Base-by-base conservation (phyloP, 2,888 invertebrate genomes). In the Chironomus tentans region DNA sequence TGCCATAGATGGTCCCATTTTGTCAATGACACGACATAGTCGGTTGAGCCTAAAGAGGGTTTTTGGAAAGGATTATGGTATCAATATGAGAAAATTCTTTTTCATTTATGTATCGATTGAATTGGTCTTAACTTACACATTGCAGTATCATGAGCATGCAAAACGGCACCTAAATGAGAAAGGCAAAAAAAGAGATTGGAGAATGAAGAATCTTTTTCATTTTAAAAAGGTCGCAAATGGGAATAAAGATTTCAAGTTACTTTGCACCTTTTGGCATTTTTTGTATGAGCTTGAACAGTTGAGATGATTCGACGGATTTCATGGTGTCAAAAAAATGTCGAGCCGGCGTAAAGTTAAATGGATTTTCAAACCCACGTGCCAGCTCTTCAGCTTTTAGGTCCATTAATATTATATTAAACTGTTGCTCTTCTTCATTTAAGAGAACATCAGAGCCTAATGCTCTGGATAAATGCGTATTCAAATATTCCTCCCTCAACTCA, bases 131-230 rank as follows among this genome's bases (percentile, higher is more conserved):
- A 72, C 72, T 72, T 62, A 72, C 87, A 85, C 0, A 90, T 82
- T 0, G 89, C 89, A 77, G 88, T 87, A 78, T 91, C 88, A 80
- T 92, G 92, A 0, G 88, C 85, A 81, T 92, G 93, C 13, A 92
- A 82, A 0, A 88, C 88, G 0, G 87, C 90, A n/a, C 71, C 71
- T 71, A 28, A 24, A 65, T 38, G 38, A 38, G 7, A 38, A 38
- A 38, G 38, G 38, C 38, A 38, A 38, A 38, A 38, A 38, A 28
- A 28, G 50, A 15, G 56, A 15, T n/a, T 15, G 56, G 18, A 56
- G n/a, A 56, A 56, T 15, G 18, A 56, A 15, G 18, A 15, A 56
- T 56, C 56, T 15, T n/a, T n/a, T 56, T n/a, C 15, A n/a, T n/a
- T 56, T n/a, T 15, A 38, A 38, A 38, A 38, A 38, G 38, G 38